Base-by-base conservation (phyloP, 1,140 invertebrate species). In the Drosophila funebris region DNA sequence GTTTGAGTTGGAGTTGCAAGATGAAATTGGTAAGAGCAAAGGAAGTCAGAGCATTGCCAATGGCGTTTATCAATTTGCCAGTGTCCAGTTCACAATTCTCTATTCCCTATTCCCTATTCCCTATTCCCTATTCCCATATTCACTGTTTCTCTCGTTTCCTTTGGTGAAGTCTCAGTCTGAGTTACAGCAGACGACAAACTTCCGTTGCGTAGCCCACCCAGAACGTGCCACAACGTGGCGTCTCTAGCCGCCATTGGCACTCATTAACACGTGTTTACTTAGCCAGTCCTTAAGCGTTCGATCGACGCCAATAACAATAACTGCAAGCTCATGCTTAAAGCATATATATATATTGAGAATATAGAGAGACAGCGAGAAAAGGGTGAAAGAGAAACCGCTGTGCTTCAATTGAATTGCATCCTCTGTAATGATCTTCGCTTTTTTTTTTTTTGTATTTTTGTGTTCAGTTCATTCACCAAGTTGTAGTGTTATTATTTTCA, bases 281-380 rank as follows among this genome's bases (percentile, higher is more conserved):
- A 87, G 82, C 83, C 83, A 74, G 52, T 83, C 72, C 83, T 83
- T 36, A 31, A 53, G 22, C 62, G 53, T 78, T 73, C 63, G 74
- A 80, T 80, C 84, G 83, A 88, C 83, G 83, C 83, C 83, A 87
- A 87, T 88, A 87, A 87, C 83, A 87, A 82, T 74, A 87, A 87
- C 83, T 87, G 82, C 82, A 63, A 77, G 83, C 76, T 87, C 82
- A 87, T 87, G 76, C 72, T 57, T 36, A 13, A 18, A 31, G 48
- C 13, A n/a, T n/a, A n/a, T n/a, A n/a, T n/a, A n/a, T n/a, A n/a
- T n/a, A 52, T 16, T 39, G 3, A 29, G 14, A 52, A 14, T 2
- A 13, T 0, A 27, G 29, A 33, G 52, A 24, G 6, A 9, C 29
- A 20, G n/a, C n/a, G 6, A 60, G 7, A 16, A 9, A 7, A 22